Conservation (phyloP, 2,797 vertebrate genomes). For the Gephyroberyx darwinii region DNA sequence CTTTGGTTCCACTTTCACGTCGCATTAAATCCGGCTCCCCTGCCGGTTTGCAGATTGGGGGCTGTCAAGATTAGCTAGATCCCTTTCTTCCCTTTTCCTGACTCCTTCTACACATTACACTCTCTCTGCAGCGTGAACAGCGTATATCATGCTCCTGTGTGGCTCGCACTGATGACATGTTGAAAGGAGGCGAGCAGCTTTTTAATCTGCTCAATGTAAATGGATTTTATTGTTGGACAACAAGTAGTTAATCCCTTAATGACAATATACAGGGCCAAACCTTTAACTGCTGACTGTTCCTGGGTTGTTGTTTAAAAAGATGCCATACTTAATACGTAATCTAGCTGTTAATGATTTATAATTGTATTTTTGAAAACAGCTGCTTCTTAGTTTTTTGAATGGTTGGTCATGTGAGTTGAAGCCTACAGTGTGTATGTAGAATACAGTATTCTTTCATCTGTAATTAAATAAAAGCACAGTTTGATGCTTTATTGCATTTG, state of each 20-base stretch:
- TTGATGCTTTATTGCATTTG: neutral
- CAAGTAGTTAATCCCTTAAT: constrained; percentile 28
- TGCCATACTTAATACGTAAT: neutral
- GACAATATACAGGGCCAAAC: constrained; percentile 16
- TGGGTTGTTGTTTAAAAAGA: neutral
- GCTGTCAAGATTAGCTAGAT: constrained; percentile 35
- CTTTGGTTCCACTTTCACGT: constrained; percentile 47
- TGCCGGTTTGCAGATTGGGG: constrained; percentile 43
- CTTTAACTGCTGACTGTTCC: constrained; percentile 6
- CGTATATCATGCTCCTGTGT: constrained; percentile 2
- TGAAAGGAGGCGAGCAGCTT: constrained; percentile 18
- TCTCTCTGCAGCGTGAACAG: neutral
- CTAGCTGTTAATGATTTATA: constrained; percentile 29
- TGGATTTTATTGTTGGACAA: constrained; percentile 40
- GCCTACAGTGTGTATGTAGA: neutral
- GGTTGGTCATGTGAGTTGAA: neutral
- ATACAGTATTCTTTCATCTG: neutral
- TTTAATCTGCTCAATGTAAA: constrained; percentile 51
- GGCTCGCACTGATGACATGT: neutral
- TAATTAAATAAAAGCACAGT: neutral
- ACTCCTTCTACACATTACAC: constrained; percentile 5
- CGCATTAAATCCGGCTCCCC: constrained; percentile 38
- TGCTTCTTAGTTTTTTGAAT: neutral
- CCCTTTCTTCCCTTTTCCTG: constrained; percentile 17
- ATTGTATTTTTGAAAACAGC: constrained; percentile 4